Percentiles rank a stretch among this genome's conserved stretches.
These are phyloP conservation scores for Triplophysa rosa DNA, from an alignment of 2,113 vertebrate species.

Conservation along the genomic window DNA sequence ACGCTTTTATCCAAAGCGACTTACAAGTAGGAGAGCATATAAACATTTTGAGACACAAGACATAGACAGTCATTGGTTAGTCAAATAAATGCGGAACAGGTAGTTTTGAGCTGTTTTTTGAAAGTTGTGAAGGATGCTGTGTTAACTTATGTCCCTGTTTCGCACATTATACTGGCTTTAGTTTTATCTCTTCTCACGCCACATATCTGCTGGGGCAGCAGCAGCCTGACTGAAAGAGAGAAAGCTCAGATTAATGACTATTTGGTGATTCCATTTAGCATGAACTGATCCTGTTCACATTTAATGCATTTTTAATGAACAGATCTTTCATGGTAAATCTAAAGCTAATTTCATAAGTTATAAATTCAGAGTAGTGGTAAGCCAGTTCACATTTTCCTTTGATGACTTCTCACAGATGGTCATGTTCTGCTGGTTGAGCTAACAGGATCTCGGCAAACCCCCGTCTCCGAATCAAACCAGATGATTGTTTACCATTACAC, in stretches of 20 bases:
- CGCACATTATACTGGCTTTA: background rate
- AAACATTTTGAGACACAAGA: too few species aligned
- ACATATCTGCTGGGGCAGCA: background rate
- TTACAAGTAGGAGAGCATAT: too few species aligned
- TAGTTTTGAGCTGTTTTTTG: background rate
- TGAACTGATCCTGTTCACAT: slow-evolving; percentile 63
- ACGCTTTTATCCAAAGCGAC: too few species aligned
- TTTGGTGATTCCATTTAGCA: slow-evolving; percentile 61
- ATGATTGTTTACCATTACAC: slow-evolving; percentile 46
- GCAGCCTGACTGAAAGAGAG: slow-evolving; percentile 22
- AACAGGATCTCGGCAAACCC: slow-evolving; percentile 34
- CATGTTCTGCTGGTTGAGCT: slow-evolving; percentile 45
- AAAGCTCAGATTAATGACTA: slow-evolving; percentile 54
- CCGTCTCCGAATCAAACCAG: slow-evolving; percentile 31
- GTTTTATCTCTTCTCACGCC: background rate
- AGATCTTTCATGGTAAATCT: slow-evolving; percentile 64
- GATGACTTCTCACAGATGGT: slow-evolving; percentile 56
- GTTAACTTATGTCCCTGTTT: too few species aligned
- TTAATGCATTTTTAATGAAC: slow-evolving; percentile 67
- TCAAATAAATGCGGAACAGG: too few species aligned
- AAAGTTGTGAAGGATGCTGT: too few species aligned
- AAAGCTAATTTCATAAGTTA: slow-evolving; percentile 62
- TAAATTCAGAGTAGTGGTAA: slow-evolving; percentile 50
- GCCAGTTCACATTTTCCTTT: slow-evolving; percentile 45
- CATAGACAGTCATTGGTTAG: too few species aligned